A percentile compares a stretch with the other conserved stretches of the same genome.
phyloP scores from a whole-genome alignment of 2,888 invertebrate species.

The Encarsia formosa region DNA sequence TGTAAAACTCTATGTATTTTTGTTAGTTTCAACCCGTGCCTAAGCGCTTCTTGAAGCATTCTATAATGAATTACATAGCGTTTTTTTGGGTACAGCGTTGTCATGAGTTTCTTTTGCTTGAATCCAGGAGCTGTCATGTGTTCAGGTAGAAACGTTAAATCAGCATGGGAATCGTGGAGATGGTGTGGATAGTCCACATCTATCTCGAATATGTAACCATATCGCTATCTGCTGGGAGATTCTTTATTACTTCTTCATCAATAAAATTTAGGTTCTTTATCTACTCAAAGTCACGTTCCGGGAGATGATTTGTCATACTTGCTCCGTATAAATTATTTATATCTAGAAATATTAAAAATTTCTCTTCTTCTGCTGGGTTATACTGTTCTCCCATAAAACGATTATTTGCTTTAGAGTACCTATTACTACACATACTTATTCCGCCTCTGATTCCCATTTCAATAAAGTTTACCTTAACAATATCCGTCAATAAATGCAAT shows the following conservation, averaged over 20 bases:
- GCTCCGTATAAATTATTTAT: slow-evolving; percentile 33
- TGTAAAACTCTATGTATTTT: slow-evolving; percentile 41
- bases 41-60: slow-evolving; percentile 35
- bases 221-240: background rate
- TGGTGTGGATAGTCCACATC: slow-evolving; percentile 13
- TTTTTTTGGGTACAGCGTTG: slow-evolving; percentile 3
- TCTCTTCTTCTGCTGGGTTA: slow-evolving; percentile 9
- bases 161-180: slow-evolving; percentile 7
- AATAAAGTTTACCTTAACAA: slow-evolving; percentile 28
- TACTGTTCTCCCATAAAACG: slow-evolving; percentile 23
- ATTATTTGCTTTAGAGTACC: slow-evolving; percentile 29
- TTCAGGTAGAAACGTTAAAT: slow-evolving; percentile 30
- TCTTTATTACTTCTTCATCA: too few relatives aligned
- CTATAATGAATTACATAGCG: slow-evolving; percentile 37
- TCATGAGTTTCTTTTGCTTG: slow-evolving; percentile 15
- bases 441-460: slow-evolving; percentile 31
- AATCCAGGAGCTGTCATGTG: slow-evolving; percentile 6
- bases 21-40: slow-evolving; percentile 32
- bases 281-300: slow-evolving; percentile 30
- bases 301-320: slow-evolving; percentile 28
- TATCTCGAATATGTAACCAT: slow-evolving; percentile 21
- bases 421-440: slow-evolving; percentile 18
- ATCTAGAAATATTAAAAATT: slow-evolving; percentile 30
- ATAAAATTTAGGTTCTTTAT: slow-evolving; percentile 8
- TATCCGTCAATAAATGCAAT: slow-evolving; percentile 7